A percentile compares a stretch with the other conserved stretches of the same genome.
Evolutionary conservation across 2,113 vertebrate species (phyloP).

Genomic region (Boulengeromyrus knoepffleri): DNA sequence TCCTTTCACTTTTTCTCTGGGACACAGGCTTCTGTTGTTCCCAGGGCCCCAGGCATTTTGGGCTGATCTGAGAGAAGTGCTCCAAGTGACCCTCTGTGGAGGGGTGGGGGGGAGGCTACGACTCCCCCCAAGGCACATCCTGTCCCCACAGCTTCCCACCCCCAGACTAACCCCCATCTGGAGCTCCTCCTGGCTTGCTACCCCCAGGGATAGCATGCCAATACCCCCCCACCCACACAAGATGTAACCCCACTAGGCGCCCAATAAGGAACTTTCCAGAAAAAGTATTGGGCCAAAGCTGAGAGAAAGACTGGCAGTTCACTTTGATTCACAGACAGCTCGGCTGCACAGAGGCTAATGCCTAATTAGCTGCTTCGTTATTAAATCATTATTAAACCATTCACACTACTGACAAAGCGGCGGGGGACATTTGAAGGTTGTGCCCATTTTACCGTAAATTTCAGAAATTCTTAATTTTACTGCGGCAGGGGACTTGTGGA

Average conservation of each 20-base stretch:
- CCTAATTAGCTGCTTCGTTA: neutral
- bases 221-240: neutral
- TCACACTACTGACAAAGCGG: neutral
- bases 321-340: neutral
- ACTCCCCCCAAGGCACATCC: neutral
- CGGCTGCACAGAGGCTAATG: neutral
- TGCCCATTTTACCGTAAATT: neutral
- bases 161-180: neutral
- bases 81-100: slow-evolving; percentile 17
- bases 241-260: neutral
- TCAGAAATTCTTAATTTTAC: neutral
- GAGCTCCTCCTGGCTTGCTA: neutral
- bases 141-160: neutral
- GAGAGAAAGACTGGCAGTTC: neutral
- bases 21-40: neutral
- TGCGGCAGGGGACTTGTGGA: neutral
- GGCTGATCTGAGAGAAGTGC: slow-evolving; percentile 33
- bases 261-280: neutral
- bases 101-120: neutral
- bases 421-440: slow-evolving; percentile 2
- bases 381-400: neutral
- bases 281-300: neutral
- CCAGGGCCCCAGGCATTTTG: slow-evolving; percentile 24
- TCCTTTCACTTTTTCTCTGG: neutral
- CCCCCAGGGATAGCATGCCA: neutral